Conservation (phyloP, 2,888 invertebrate species). For the Thecocarcelia acutangulata region DNA sequence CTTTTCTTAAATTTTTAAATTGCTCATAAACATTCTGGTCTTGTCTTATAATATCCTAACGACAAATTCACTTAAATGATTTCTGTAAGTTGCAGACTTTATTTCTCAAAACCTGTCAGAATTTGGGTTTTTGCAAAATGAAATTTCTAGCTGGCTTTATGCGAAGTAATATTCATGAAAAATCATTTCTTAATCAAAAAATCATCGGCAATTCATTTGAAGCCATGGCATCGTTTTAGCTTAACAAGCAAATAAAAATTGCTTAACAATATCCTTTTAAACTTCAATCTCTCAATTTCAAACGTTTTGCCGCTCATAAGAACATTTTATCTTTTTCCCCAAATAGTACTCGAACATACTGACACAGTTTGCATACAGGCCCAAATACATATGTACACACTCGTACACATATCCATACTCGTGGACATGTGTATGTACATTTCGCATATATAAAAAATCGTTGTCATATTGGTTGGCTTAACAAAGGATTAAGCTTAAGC, state of each 20-base stretch:
- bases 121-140: not conserved
- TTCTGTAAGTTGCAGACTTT: not conserved
- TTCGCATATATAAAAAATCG: not conserved
- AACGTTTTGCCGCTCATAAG: slow-evolving; percentile 40
- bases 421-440: not conserved
- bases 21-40: too few species aligned
- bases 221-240: not conserved
- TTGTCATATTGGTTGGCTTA: slow-evolving; percentile 56
- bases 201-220: not conserved
- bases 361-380: not conserved
- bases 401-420: too few species aligned
- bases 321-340: slow-evolving; percentile 3
- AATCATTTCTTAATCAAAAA: not conserved
- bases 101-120: not conserved
- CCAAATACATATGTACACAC: not conserved
- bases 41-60: too few species aligned
- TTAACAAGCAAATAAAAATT: not conserved
- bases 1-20: too few species aligned
- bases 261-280: slow-evolving; percentile 27
- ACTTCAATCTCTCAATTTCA: slow-evolving; percentile 37
- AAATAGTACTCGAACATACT: not conserved
- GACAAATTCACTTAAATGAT: too few species aligned
- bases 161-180: too few species aligned
- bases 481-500: slow-evolving; percentile 61
- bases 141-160: too few species aligned